Conservation (phyloP, 1,140 invertebrate genomes). For the Ylistrum balloti region DNA sequence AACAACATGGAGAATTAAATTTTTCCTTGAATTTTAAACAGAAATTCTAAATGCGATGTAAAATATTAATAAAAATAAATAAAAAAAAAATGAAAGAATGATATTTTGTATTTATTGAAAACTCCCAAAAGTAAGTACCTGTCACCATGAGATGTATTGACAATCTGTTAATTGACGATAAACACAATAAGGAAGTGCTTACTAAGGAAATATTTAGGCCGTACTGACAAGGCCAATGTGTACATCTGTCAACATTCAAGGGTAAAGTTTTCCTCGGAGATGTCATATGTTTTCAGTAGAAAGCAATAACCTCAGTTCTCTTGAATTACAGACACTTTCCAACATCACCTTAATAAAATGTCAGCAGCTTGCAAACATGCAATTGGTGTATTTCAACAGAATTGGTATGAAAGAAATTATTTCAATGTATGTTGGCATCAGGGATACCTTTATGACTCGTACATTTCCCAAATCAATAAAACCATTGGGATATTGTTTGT, state of each 20-base stretch:
- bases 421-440: not conserved
- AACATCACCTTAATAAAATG: not conserved
- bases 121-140: too few species aligned
- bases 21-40: too few species aligned
- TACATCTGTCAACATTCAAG: not conserved
- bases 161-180: too few species aligned
- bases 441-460: not conserved
- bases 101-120: too few species aligned
- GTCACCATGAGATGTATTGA: too few species aligned
- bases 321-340: not conserved
- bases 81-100: too few species aligned
- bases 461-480: constrained; percentile 38
- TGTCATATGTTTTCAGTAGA: not conserved
- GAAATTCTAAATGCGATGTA: too few species aligned
- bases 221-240: not conserved
- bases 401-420: constrained; percentile 20
- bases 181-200: not conserved
- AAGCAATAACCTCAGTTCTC: not conserved
- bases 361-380: not conserved
- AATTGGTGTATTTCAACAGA: not conserved
- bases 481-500: not conserved
- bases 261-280: not conserved
- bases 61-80: too few species aligned
- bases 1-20: too few species aligned
- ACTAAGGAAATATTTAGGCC: not conserved